Conservation (phyloP, 2,888 invertebrate genomes). For the Ormyrus labotus region DNA sequence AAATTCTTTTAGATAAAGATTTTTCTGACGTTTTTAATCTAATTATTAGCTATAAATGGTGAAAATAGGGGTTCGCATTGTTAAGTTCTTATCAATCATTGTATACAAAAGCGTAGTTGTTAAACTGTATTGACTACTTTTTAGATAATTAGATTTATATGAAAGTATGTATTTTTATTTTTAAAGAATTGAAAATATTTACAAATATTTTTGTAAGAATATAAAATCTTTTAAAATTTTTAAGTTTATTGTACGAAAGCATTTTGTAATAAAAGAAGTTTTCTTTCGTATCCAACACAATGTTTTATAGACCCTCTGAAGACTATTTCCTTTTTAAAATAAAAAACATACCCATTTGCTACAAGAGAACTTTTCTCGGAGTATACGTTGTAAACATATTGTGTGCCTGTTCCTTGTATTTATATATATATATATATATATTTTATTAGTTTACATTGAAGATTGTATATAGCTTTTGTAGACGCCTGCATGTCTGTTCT, state of each 20-base stretch:
- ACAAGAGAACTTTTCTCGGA: slow-evolving; percentile 14
- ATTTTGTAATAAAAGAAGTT: background rate
- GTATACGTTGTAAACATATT: background rate
- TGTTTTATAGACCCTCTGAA: too few species aligned
- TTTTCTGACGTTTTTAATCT: too few species aligned
- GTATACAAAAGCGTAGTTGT: too few species aligned
- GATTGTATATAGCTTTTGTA: slow-evolving; percentile 29
- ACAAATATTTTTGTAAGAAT: background rate
- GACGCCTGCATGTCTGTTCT: slow-evolving; percentile 44
- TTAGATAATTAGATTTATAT: too few species aligned
- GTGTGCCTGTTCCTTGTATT: slow-evolving; percentile 1
- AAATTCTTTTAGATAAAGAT: too few species aligned
- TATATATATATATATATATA: background rate
- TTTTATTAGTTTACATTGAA: slow-evolving; percentile 16
- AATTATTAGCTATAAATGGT: too few species aligned
- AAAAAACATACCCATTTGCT: background rate
- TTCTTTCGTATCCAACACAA: too few species aligned
- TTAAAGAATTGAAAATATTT: too few species aligned
- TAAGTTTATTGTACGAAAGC: background rate
- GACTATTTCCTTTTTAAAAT: background rate
- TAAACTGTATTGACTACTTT: too few species aligned
- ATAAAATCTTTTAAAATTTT: background rate
- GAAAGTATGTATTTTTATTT: too few species aligned
- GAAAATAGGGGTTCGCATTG: too few species aligned
- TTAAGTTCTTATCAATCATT: too few species aligned